These are phyloP conservation scores for Heterotis niloticus DNA, from an alignment of 2,113 vertebrate species.

Conservation along the genomic window DNA sequence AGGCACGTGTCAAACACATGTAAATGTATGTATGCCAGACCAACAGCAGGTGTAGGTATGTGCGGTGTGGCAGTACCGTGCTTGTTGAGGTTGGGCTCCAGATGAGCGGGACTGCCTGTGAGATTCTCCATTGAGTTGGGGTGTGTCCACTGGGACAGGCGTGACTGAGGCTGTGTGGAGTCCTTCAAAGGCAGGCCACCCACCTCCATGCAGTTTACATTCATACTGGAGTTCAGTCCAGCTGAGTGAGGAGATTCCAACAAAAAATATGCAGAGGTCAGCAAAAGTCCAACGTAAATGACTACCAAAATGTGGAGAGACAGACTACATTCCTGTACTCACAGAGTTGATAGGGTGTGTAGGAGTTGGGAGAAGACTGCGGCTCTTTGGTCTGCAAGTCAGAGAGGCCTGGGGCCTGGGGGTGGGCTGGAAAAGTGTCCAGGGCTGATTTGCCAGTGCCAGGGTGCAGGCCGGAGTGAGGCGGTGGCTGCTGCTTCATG, in stretches of 20 bases:
- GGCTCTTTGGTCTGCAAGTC: slow-evolving; percentile 99
- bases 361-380: slow-evolving; percentile 86
- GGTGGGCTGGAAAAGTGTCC: slow-evolving; percentile 84
- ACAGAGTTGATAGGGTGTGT: slow-evolving; percentile 90
- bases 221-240: slow-evolving; percentile 93
- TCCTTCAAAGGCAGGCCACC: slow-evolving; percentile 90
- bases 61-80: slow-evolving; percentile 63
- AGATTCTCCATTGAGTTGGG: slow-evolving; percentile 89
- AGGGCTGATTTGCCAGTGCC: slow-evolving; percentile 85
- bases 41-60: no score
- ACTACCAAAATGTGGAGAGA: background rate
- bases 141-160: slow-evolving; percentile 98
- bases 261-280: background rate
- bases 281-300: background rate
- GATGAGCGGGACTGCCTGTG: slow-evolving; percentile 80
- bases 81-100: slow-evolving; percentile 93
- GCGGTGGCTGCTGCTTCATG: slow-evolving; percentile 87
- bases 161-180: slow-evolving; percentile 90
- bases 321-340: slow-evolving; percentile 43
- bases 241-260: slow-evolving; percentile 56
- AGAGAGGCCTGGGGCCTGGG: slow-evolving; percentile 80
- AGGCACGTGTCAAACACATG: no score
- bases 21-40: no score
- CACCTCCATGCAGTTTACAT: slow-evolving; percentile 94
- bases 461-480: slow-evolving; percentile 85